Evolutionary conservation across 1,140 invertebrate genomes (phyloP), one percentile per base, ranked within the genome.

Genomic region (Coptotermes formosanus): DNA sequence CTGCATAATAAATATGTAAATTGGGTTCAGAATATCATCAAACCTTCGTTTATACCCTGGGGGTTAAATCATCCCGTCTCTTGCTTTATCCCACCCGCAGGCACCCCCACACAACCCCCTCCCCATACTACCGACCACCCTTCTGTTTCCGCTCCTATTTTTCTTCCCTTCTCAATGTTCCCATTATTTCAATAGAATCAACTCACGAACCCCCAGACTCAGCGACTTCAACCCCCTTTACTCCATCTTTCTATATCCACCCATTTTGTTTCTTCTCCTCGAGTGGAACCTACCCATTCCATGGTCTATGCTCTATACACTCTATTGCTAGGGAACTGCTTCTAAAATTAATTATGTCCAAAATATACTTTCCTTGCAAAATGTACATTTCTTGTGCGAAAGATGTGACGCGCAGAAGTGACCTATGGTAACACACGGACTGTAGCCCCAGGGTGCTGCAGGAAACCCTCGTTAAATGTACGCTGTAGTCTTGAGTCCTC

Each of bases 121-220:
- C 25, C n/a, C 25, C 16, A 30, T 75, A 75, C 64, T 30, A 75
- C 25, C 64, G 64, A 75, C 64, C 64, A 75, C 64, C 64, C 64
- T 75, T 75, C 64, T 75, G 64, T 75, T 75, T 75, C 64, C n/a
- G 64, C 64, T 75, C n/a, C 64, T 75, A 75, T 75, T 75, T 75
- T 75, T 75, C 25, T 25, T 75, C 64, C 64, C n/a, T 9, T 8
- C 59, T 64, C 59, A 48, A 48, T 12, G 45, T 48, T 48, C 45
- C 45, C 45, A 48, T 3, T 48, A 21, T n/a, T 30, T 75, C 64
- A 75, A 75, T 75, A 75, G 64, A n/a, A 75, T 75, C 64, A 75
- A 30, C 64, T 75, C 64, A n/a, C 64, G 52, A 75, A 75, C 64
- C 25, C 64, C 14, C 25, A 75, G 30, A 75, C n/a, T 19, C 19